phyloP scores from a whole-genome alignment of 2,888 invertebrate species.

The Mesorhabditis spiculigera region DNA sequence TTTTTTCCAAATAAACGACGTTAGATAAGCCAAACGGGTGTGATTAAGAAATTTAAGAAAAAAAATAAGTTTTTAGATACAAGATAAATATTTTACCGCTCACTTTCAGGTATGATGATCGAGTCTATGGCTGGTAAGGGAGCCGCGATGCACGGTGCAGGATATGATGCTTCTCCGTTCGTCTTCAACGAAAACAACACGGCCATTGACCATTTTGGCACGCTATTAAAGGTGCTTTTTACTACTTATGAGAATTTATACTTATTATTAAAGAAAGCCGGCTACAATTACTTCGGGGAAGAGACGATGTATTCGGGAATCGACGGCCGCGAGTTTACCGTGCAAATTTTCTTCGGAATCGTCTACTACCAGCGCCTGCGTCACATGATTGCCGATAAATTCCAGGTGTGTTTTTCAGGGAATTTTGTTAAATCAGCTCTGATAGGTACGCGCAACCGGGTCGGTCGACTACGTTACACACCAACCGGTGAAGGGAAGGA shows the following conservation, averaged over 20 bases:
- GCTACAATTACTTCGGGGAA: conserved; percentile 92
- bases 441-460: conserved; percentile 86
- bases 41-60: background rate
- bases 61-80: conserved; percentile 57
- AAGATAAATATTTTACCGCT: conserved; percentile 22
- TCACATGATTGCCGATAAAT: conserved; percentile 97
- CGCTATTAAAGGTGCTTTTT: conserved; percentile 55
- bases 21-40: background rate
- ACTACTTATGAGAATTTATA: background rate
- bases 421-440: background rate
- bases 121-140: conserved; percentile 98
- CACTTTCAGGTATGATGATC: conserved; percentile 81
- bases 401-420: conserved; percentile 61
- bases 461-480: conserved; percentile 83
- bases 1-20: background rate
- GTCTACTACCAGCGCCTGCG: conserved; percentile 95
- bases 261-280: conserved; percentile 72
- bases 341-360: conserved; percentile 90
- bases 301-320: conserved; percentile 91
- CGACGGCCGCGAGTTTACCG: conserved; percentile 79
- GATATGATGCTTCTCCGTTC: conserved; percentile 94
- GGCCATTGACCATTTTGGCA: conserved; percentile 88
- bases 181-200: conserved; percentile 74
- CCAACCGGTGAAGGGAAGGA: conserved; percentile 84
- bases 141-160: conserved; percentile 81